Base-by-base conservation (phyloP, 2,888 invertebrate genomes). In the Pristionchus mayeri region DNA sequence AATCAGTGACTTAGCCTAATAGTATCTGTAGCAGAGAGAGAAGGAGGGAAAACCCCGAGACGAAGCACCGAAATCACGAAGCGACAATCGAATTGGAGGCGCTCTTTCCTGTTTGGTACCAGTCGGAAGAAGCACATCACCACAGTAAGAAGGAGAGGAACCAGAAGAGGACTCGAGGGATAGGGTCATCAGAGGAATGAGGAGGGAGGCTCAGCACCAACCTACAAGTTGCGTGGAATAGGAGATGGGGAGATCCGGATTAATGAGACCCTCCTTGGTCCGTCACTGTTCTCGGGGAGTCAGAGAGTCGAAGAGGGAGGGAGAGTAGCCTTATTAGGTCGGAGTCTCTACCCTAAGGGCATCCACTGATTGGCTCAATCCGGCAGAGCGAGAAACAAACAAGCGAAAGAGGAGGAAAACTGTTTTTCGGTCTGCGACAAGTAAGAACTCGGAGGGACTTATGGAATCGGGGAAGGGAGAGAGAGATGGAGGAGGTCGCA, bases 31-130 rank as follows among this genome's bases (percentile, higher is more conserved):
- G 3, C 71, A 24, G n/a, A n/a, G 71, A 21, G 30, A 37, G 54
- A 54, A 18, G n/a, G 54, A 57, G 34, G 34, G 63, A 40, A 40
- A 71, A 40, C 40, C 71, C 71, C 4, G 71, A 37, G 67, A 40
- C 21, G 40, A 71, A 71, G 40, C 71, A 18, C 40, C 37, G 4
- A 40, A 71, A 71, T 71, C 71, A 71, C 40, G 16, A 71, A 44
- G 18, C 37, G 40, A 37, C 71, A 71, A 71, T 71, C 71, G 21
- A 71, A 71, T 71, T 71, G 71, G 13, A 30, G 40, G n/a, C 11
- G 44, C 71, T 44, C n/a, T 71, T 71, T 71, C 71, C 71, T 71
- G 71, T 44, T 71, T 71, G 71, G 71, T 71, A 71, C 34, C 63
- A 63, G 63, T 16, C 63, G 63, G 63, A 63, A 63, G 63, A 27